Evolutionary conservation across 1,140 invertebrate genomes (phyloP), one percentile per base, ranked within the genome.

Genomic region (Adoxophyes honmai): DNA sequence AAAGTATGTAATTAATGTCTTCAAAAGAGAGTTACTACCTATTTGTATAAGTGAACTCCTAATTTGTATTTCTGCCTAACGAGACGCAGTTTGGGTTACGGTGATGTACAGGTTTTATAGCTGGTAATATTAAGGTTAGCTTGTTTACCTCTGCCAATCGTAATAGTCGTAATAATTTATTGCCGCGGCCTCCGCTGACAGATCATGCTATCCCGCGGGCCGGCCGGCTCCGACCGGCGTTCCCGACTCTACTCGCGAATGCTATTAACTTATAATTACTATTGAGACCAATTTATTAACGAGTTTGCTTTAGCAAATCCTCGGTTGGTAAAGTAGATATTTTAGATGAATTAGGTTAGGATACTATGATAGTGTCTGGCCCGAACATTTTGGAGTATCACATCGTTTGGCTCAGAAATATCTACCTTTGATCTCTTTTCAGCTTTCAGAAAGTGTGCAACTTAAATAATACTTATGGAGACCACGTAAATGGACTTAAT

Each of bases 141-240:
- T 89, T 86, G 86, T 89, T 89, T 89, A 89, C 88, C 89, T 90
- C 88, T 87, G 88, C 88, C 86, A 87, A 85, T 89, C 81, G 82
- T 89, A 89, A 87, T 88, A 85, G 78, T 86, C 84, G 77, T 84
- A 84, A 79, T 88, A 81, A 88, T 88, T 88, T 86, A 86, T 88
- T 83, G 69, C 85, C 83, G 83, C 81, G 86, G 75, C 75, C 72
- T 86, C 86, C 85, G 83, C 84, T 86, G 79, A 67, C 81, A 88
- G 86, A 88, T 88, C 83, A 88, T 88, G 86, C 86, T 88, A 88
- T 86, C 83, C 83, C 70, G 60, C 66, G 63, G 62, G 68, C 21
- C 21, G 21, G 21, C 28, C 21, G 18, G 21, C 42, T 48, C 28
- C 42, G 42, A 28, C 42, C 42, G 18, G 51, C 51, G 51, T 35